A percentile compares a stretch with the other conserved stretches of the same genome.
Evolutionary conservation across 2,888 invertebrate genomes (phyloP).

Genomic region (Phyllotreta cruciferae): DNA sequence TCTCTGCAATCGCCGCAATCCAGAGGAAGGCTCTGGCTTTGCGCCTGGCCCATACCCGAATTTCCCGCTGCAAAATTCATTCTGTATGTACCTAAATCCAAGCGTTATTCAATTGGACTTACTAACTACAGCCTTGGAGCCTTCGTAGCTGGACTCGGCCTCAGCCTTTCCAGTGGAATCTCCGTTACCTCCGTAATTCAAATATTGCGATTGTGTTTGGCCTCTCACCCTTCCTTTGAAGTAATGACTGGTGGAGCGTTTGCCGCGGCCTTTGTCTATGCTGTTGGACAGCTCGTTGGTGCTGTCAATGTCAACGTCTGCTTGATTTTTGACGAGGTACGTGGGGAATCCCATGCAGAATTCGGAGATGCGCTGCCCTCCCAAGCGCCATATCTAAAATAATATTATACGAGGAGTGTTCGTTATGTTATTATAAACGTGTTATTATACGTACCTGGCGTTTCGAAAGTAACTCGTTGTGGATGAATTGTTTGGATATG

Average conservation of each 20-base stretch:
- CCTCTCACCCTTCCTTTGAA: conserved; percentile 67
- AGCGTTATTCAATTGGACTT: conserved; percentile 58
- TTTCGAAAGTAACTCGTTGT: conserved; percentile 58
- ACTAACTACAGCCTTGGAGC: conserved; percentile 77
- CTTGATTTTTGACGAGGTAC: conserved; percentile 55
- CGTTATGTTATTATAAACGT: not conserved
- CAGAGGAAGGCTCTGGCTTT: conserved; percentile 79
- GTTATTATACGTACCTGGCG: conserved; percentile 54
- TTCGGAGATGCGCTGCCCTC: conserved; percentile 60
- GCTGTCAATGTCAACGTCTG: conserved; percentile 33
- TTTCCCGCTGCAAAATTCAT: conserved; percentile 68
- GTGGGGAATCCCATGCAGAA: conserved; percentile 61
- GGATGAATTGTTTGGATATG: conserved; percentile 49
- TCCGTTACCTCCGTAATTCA: conserved; percentile 70
- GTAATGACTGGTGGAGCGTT: conserved; percentile 51
- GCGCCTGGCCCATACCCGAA: conserved; percentile 88
- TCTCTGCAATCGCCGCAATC: conserved; percentile 71
- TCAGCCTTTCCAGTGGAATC: conserved; percentile 76
- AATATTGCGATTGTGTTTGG: conserved; percentile 85
- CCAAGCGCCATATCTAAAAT: conserved; percentile 59
- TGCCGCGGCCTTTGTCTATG: conserved; percentile 26
- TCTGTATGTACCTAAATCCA: not conserved
- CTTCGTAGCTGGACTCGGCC: conserved; percentile 77
- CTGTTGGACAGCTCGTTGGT: conserved; percentile 31
- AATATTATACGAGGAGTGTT: conserved; percentile 15